Conservation (phyloP, 2,797 vertebrate genomes). For the Muscicapa comitata region DNA sequence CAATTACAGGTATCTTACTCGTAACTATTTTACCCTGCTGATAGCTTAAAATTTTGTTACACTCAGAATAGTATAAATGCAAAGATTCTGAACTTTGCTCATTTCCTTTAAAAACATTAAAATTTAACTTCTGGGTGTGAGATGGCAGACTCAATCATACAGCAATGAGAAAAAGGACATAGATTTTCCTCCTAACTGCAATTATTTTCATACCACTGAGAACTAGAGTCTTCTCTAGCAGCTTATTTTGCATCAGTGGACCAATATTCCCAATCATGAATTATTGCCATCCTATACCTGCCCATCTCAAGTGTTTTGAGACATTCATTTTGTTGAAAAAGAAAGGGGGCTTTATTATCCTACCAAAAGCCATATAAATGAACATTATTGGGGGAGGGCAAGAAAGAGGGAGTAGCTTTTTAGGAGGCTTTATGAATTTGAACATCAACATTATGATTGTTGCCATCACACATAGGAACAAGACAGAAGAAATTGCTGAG, state of each 20-base stretch:
- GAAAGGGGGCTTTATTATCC: not conserved
- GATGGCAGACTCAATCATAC: not conserved
- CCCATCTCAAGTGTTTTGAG: not conserved
- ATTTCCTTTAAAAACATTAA: not conserved
- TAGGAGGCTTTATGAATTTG: not conserved
- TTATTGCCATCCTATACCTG: not conserved
- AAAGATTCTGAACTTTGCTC: not conserved
- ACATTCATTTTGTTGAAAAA: not conserved
- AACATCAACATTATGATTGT: not conserved
- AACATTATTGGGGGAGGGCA: not conserved
- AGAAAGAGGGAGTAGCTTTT: not conserved
- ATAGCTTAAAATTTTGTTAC: not conserved
- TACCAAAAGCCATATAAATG: not conserved
- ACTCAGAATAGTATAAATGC: not conserved
- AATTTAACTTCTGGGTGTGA: not conserved
- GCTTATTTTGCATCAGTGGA: not conserved
- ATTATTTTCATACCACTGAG: not conserved
- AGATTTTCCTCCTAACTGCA: not conserved
- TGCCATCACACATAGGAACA: accelerated
- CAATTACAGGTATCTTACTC: not conserved
- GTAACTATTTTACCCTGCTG: not conserved
- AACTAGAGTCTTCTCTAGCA: not conserved
- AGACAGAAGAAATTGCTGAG: not conserved
- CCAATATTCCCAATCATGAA: not conserved
- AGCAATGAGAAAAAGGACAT: not conserved